phyloP scores from a whole-genome alignment of 64 coral and sea anemone genomes.

The Dendrophyllia cribrosa region DNA sequence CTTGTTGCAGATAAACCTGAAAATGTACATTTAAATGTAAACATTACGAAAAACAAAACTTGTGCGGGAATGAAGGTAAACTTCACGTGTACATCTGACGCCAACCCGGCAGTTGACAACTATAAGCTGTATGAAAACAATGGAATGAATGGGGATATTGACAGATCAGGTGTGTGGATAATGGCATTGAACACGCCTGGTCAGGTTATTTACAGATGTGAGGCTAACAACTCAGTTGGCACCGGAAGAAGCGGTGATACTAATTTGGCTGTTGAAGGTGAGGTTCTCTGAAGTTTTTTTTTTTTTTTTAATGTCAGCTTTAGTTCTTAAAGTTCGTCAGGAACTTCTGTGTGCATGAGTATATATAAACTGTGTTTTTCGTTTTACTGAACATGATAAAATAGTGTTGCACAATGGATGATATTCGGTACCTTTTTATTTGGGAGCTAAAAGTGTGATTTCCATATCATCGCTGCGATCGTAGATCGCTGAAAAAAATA shows the following conservation, averaged over 20 bases:
- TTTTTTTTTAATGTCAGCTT: not conserved
- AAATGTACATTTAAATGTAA: not conserved
- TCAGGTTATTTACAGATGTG: not conserved
- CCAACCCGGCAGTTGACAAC: not conserved
- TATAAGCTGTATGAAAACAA: not conserved
- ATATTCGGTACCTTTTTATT: too few relatives aligned
- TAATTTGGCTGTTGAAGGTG: not conserved
- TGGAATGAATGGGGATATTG: not conserved
- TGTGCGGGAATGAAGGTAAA: not conserved
- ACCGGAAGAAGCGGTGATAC: not conserved
- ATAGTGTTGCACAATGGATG: too few relatives aligned
- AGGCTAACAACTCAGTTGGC: not conserved
- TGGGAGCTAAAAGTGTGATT: too few relatives aligned
- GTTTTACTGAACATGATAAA: too few relatives aligned
- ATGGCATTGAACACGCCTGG: not conserved
- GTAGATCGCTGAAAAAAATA: too few relatives aligned
- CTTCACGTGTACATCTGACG: not conserved
- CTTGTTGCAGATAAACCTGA: not conserved
- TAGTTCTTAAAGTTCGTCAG: too few relatives aligned
- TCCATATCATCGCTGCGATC: too few relatives aligned
- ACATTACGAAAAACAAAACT: not conserved
- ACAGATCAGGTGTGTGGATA: not conserved
- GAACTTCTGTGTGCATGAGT: not conserved
- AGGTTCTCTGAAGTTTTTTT: not conserved
- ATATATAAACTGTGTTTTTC: too few relatives aligned